A percentile compares a stretch with the other conserved stretches of the same genome.
Conservation (phyloP, 2,888 invertebrate genomes). For the Esperia sulphurella region DNA sequence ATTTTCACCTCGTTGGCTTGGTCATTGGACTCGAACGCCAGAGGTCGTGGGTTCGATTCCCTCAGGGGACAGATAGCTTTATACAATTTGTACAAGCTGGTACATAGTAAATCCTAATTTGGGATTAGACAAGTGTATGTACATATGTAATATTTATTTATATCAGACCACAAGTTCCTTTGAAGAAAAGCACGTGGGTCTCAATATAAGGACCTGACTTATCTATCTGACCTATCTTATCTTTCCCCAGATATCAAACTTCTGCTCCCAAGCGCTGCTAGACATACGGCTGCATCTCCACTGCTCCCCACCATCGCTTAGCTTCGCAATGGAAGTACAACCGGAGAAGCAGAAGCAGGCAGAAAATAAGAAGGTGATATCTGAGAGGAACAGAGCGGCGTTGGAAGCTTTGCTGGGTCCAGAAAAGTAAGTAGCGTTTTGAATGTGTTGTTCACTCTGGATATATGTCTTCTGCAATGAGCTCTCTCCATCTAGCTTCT, state of each 20-base stretch:
- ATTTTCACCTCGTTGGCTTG: too few relatives aligned
- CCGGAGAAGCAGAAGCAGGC: constrained; percentile 21
- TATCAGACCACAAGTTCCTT: too few relatives aligned
- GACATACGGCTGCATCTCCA: constrained; percentile 63
- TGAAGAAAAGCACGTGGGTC: neutral
- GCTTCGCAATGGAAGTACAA: constrained; percentile 39
- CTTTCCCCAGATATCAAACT: constrained; percentile 50
- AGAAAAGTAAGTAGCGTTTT: constrained; percentile 38
- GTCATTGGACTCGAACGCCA: too few relatives aligned
- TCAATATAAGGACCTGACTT: neutral
- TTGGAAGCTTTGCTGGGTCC: constrained; percentile 47
- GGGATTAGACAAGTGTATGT: too few relatives aligned
- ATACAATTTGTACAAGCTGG: too few relatives aligned
- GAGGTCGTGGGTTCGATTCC: too few relatives aligned
- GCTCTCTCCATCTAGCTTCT: too few relatives aligned
- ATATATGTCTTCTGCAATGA: too few relatives aligned
- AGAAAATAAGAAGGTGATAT: constrained; percentile 42
- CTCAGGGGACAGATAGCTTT: too few relatives aligned
- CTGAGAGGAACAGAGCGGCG: constrained; percentile 51
- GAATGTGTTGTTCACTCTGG: too few relatives aligned
- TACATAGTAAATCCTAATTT: too few relatives aligned
- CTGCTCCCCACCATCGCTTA: constrained; percentile 59
- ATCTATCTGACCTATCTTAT: neutral
- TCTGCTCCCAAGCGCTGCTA: constrained; percentile 55
- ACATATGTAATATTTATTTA: too few relatives aligned